Base-by-base conservation (phyloP, 2,888 invertebrate species). In the Phragmatobia fuliginosa region DNA sequence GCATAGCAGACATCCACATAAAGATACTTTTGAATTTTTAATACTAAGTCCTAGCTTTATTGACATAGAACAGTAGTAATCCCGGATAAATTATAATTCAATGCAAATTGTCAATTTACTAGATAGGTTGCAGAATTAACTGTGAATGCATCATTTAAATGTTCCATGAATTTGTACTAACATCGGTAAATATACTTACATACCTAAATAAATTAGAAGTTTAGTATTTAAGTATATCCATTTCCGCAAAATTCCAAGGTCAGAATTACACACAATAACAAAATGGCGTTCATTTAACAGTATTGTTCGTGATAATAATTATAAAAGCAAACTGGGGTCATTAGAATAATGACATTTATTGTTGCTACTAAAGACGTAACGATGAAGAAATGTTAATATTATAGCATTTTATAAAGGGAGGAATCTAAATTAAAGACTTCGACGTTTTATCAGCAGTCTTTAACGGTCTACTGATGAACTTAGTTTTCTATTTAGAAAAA, bases 171-270 rank as follows among this genome's bases (percentile, higher is more conserved):
- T 38, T 38, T 16, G 7, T 45, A 45, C 6, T 21, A 7, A 45
- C 21, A 45, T 45, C 21, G 45, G 18, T n/a, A 61, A 60, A 61
- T n/a, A 61, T 36, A 18, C 7, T 1, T 58, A 31, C 33, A 3
- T 33, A 33, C 3, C 11, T 36, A 36, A 32, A 32, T 59, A 32
- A 59, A 32, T 18, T 18, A 16, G 8, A 3, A 59, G 21, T 21
- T 59, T 59, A 21, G 32, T 33, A 11, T 31, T 32, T 16, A 18
- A 0, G 1, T 41, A 32, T 31, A 32, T 59, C 16, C 18, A 59
- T 11, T n/a, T n/a, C n/a, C 6, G 56, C 28, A 56, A 28, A 33
- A 10, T 33, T 28, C 33, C 68, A 68, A 68, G 63, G 68, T 25
- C 28, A 68, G 4, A 7, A 32, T 32, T 31, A 59, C 33, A 6